Conservation (phyloP, 2,797 vertebrate species). For the Acanthornis magna region DNA sequence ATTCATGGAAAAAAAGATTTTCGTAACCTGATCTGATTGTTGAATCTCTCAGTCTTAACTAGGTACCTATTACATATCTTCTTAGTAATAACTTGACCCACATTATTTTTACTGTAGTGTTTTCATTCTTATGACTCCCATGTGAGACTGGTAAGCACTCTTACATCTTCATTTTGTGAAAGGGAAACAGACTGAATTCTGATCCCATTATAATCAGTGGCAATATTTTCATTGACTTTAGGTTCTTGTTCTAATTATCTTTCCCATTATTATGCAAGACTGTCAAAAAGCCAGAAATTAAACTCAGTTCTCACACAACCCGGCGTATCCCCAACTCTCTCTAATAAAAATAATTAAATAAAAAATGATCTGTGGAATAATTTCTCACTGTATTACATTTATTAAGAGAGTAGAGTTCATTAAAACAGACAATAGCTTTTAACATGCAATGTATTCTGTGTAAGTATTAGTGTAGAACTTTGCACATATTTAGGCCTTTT, state of each 20-base stretch:
- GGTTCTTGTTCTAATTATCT: constrained; percentile 51
- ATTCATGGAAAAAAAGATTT: neutral
- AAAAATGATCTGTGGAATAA: neutral
- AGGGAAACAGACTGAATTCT: neutral
- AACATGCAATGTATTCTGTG: neutral
- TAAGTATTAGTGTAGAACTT: neutral
- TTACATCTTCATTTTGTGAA: constrained; percentile 23
- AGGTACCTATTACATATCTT: neutral
- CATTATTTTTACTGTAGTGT: neutral
- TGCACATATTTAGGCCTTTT: neutral
- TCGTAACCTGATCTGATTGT: neutral
- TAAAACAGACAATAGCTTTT: neutral
- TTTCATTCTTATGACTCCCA: constrained; percentile 4
- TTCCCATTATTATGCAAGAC: constrained; percentile 48
- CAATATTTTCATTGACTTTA: constrained; percentile 39
- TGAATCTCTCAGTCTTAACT: neutral
- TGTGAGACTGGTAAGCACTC: neutral
- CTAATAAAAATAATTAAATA: constrained; percentile 17
- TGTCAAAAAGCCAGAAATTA: constrained; percentile 35
- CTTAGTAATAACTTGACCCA: neutral
- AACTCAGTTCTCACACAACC: neutral
- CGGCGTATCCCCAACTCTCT: neutral
- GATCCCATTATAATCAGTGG: constrained; percentile 15
- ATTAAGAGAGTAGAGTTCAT: neutral
- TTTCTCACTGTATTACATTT: neutral